Evolutionary conservation across 2,113 vertebrate genomes (phyloP), one percentile per base, ranked within the genome.

Genomic region (Corydoras sp.): DNA sequence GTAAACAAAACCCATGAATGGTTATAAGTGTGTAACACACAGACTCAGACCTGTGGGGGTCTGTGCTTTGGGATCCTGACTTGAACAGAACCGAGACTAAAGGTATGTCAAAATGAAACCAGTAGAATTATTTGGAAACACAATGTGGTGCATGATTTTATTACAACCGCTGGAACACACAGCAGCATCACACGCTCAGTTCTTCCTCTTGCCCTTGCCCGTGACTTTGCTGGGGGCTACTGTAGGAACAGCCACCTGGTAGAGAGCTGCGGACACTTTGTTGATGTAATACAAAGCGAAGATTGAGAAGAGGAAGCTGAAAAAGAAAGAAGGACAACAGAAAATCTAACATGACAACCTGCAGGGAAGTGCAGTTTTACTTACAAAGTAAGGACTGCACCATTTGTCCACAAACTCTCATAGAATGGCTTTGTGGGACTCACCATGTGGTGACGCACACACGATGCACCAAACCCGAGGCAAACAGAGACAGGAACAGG

Each of bases 371-470:
- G n/a, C n/a, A n/a, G n/a, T n/a, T n/a, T n/a, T n/a, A n/a, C n/a
- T n/a, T n/a, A 24, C 18, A 24, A 24, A 24, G 18, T 24, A 24
- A 24, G 18, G 18, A 24, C 18, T 24, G 18, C 18, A 24, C 18
- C 18, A 24, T 24, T 24, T 9, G 1, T 5, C 18, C 15, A 12
- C 9, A 24, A 49, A 55, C 5, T 58, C 9, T 13, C 9, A 61
- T 32, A 7, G 10, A 12, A 12, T 5, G n/a, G 31, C 35, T 29
- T 64, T 50, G 43, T 11, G 15, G 15, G 14, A 87, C 94, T 49
- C 79, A 98, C 96, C 96, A 99, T 43, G 96, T 99, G 32, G 96
- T 99, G 69, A 98, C 96, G 10, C 96, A 99, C 69, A 97, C 95
- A 0, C 96, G 89, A 70, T 99, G 96, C 2, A 99, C 95, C 83